These are phyloP conservation scores for Danio choprae DNA, from an alignment of 2,797 vertebrate genomes.

Conservation along the genomic window DNA sequence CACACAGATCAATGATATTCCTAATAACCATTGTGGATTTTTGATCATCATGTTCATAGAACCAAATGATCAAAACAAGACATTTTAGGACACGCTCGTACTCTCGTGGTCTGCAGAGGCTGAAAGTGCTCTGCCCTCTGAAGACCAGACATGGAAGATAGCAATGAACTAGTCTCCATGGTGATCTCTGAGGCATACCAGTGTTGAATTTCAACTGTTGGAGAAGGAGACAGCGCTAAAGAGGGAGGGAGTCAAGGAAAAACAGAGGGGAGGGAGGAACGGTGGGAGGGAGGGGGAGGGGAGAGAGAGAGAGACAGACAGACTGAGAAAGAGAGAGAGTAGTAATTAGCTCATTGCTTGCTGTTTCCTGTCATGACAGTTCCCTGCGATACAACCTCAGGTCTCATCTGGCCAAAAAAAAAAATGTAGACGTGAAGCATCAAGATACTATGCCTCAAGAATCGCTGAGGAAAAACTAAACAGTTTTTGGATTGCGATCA, in stretches of 20 bases:
- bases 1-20: no score
- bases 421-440: slow-evolving; percentile 8
- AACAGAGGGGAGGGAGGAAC: slow-evolving; percentile 40
- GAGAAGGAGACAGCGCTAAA: slow-evolving; percentile 63
- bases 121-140: slow-evolving; percentile 50
- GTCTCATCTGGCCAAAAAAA: slow-evolving; percentile 50
- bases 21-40: neutral
- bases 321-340: slow-evolving; percentile 40
- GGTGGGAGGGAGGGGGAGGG: slow-evolving; percentile 41
- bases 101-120: slow-evolving; percentile 34
- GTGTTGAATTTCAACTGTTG: slow-evolving; percentile 71
- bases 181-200: slow-evolving; percentile 68
- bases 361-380: slow-evolving; percentile 60
- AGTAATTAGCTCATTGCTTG: slow-evolving; percentile 65
- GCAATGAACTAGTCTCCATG: slow-evolving; percentile 67
- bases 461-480: neutral
- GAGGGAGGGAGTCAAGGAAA: slow-evolving; percentile 57
- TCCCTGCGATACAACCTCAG: slow-evolving; percentile 46
- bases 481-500: neutral
- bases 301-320: slow-evolving; percentile 33
- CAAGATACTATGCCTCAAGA: neutral
- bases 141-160: slow-evolving; percentile 62
- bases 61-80: neutral
- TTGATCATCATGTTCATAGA: neutral
- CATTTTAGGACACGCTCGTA: slow-evolving; percentile 9